Evolutionary conservation across 2,888 invertebrate species (phyloP), one percentile per base, ranked within the genome.

Genomic region (Meandrusa payeni): DNA sequence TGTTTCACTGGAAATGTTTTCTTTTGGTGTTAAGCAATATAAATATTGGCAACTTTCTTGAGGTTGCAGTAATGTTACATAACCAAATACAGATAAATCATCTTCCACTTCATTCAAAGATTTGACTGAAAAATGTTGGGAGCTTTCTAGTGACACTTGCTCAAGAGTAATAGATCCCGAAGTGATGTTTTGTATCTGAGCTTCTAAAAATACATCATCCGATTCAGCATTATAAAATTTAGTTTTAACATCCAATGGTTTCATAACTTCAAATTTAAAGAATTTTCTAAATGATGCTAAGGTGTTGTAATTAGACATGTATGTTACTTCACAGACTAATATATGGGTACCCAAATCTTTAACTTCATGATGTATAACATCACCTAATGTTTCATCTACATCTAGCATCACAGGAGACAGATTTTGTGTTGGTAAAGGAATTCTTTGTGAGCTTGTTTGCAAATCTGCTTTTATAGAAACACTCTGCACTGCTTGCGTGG

Each of bases 271-370:
- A 77, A 99, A 99, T 83, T 98, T 99, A 78, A 99, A 99, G 76
- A 97, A 98, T 76, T 99, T 99, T 55, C 97, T 91, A 67, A 99
- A 97, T 50, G 95, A 95, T 70, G 95, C 93, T 19, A 93, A 88
- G 54, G 94, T 92, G 41, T 92, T 92, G 47, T 91, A 90, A 34
- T 93, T 91, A 19, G 93, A 93, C 64, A 91, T 91, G 73, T 99
- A 99, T 52, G 93, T 94, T 1, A 99, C 97, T 80, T 98, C 97
- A 85, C 99, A 99, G 1, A 98, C 97, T 55, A 99, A 87, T 69
- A 99, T 98, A 71, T 99, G 99, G 29, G 97, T 96, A 26, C 99
- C 99, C 56, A 97, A 93, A 87, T 99, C 99, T 81, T 98, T 99
- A n/a, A 99, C 98, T 90, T 99, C 99, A 85, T 99, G 98, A 67